These are phyloP conservation scores for Caenorhabditis latens DNA, from an alignment of 1,140 invertebrate genomes.

Conservation along the genomic window DNA sequence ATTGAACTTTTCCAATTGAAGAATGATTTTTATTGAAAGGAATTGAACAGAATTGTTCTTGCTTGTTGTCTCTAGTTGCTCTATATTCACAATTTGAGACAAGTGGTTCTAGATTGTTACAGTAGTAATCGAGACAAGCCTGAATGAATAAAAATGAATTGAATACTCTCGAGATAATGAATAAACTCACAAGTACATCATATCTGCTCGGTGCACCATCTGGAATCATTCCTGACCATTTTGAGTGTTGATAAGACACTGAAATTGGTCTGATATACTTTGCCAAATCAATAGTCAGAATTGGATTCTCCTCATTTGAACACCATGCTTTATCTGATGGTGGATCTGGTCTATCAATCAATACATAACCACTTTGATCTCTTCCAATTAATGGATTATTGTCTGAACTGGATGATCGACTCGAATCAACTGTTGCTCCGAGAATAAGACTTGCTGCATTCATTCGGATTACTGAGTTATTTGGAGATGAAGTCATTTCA, in stretches of 20 bases:
- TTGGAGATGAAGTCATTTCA: no score
- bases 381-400: neutral
- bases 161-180: neutral
- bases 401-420: neutral
- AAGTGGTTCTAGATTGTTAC: neutral
- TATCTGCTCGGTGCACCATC: neutral
- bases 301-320: no score
- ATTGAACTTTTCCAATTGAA: neutral
- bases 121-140: no score
- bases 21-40: neutral
- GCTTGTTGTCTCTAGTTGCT: neutral
- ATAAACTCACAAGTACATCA: neutral
- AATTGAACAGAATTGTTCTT: neutral
- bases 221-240: neutral
- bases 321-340: slow-evolving; percentile 1
- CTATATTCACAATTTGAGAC: neutral
- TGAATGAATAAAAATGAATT: no score
- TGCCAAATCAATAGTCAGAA: neutral
- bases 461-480: no score
- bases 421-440: neutral
- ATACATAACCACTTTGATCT: neutral
- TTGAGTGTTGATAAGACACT: neutral
- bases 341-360: neutral
- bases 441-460: neutral
- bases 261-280: neutral